Evolutionary conservation across 2,797 vertebrate species (phyloP).

Genomic region (Sebastes paucispinis): DNA sequence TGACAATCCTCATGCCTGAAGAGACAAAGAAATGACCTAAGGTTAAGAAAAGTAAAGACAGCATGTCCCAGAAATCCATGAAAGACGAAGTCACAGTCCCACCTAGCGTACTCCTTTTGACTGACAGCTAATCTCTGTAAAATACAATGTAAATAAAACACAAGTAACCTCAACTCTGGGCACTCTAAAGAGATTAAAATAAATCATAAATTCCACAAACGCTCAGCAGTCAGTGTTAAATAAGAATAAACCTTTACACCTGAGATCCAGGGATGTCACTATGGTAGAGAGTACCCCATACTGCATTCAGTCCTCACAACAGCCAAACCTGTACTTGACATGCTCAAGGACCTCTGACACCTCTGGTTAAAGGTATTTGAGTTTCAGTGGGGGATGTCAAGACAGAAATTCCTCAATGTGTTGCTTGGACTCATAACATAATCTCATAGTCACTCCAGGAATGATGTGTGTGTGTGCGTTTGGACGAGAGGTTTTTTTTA

Average conservation of each 20-base stretch:
- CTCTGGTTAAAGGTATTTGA: background rate
- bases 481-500: fast-evolving
- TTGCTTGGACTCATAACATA: background rate
- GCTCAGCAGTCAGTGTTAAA: too few species aligned
- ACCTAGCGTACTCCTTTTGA: background rate
- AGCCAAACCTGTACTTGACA: background rate
- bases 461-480: background rate
- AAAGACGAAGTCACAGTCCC: background rate
- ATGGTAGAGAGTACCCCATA: background rate
- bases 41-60: background rate
- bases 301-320: background rate
- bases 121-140: background rate
- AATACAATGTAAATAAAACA: background rate
- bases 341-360: background rate
- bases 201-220: background rate
- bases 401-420: background rate
- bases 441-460: background rate
- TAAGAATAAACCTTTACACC: background rate
- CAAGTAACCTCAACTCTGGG: background rate
- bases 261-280: background rate
- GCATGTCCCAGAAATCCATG: background rate
- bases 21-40: background rate
- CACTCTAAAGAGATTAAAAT: background rate
- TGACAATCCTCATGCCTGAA: background rate
- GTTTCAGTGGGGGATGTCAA: constrained; percentile 5